Percentiles rank a stretch among this genome's conserved stretches.
Conservation (phyloP, 2,113 vertebrate species). For the Hydrochoerus hydrochaeris region DNA sequence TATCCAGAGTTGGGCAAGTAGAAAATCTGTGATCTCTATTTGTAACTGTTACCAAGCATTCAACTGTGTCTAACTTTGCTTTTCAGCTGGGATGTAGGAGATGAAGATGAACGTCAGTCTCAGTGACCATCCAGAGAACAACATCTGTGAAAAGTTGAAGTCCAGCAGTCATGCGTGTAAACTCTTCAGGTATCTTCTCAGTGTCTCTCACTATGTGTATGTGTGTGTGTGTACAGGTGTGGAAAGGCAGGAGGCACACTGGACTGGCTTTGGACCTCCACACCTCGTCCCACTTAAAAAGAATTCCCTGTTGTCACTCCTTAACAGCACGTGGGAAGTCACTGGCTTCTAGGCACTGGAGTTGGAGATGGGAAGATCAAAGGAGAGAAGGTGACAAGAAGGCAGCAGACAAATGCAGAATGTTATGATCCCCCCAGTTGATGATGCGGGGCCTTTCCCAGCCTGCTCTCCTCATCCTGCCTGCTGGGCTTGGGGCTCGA, state of each 20-base stretch:
- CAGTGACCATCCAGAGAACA: too few relatives aligned
- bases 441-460: constrained; percentile 35
- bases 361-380: background rate
- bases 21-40: background rate
- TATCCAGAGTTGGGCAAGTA: background rate
- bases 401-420: background rate
- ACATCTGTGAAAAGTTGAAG: background rate
- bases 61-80: background rate
- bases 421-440: background rate
- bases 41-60: background rate
- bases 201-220: background rate
- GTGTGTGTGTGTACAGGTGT: background rate
- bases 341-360: background rate
- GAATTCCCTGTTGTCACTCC: background rate
- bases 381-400: background rate
- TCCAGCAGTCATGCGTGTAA: background rate
- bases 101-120: background rate
- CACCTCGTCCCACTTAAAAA: background rate
- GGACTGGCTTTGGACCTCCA: background rate
- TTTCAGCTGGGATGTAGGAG: background rate
- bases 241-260: background rate
- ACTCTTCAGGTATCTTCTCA: background rate
- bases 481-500: background rate
- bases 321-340: background rate
- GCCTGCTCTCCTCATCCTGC: constrained; percentile 47